Percentiles rank a stretch among this genome's conserved stretches.
These are phyloP conservation scores for Trachemys scripta DNA, from an alignment of 2,113 vertebrate species.

Conservation along the genomic window DNA sequence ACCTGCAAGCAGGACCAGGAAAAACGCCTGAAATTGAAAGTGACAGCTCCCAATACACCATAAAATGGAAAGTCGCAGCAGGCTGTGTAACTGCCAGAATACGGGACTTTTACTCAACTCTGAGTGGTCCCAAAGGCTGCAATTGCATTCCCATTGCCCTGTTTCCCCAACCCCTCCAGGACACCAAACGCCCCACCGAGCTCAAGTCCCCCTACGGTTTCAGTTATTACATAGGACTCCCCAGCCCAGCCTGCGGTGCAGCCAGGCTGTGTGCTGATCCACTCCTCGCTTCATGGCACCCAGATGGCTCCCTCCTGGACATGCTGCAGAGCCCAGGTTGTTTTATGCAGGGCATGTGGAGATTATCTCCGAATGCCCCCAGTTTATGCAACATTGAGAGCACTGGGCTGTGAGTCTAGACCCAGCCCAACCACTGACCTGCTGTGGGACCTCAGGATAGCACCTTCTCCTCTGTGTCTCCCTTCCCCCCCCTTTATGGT, in stretches of 20 bases:
- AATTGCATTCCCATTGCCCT: background rate
- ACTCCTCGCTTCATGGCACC: background rate
- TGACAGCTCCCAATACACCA: no score
- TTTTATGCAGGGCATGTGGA: background rate
- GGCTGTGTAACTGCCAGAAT: no score
- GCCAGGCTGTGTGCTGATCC: no score
- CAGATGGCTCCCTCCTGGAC: background rate
- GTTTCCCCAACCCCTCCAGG: no score
- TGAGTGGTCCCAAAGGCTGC: background rate
- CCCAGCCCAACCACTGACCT: background rate
- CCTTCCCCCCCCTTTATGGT: background rate
- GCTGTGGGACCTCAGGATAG: accelerated
- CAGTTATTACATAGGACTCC: no score
- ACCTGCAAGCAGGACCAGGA: no score
- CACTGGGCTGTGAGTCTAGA: background rate
- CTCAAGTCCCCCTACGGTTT: background rate
- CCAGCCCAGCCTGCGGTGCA: background rate
- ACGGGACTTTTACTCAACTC: background rate
- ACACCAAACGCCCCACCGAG: background rate
- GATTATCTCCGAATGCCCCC: no score
- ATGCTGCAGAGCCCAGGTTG: background rate
- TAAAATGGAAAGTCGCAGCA: no score
- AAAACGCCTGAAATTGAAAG: no score
- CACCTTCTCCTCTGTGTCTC: accelerated
- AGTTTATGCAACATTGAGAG: background rate